These are phyloP conservation scores for Heliothis virescens DNA, from an alignment of 1,140 invertebrate species.

Conservation along the genomic window DNA sequence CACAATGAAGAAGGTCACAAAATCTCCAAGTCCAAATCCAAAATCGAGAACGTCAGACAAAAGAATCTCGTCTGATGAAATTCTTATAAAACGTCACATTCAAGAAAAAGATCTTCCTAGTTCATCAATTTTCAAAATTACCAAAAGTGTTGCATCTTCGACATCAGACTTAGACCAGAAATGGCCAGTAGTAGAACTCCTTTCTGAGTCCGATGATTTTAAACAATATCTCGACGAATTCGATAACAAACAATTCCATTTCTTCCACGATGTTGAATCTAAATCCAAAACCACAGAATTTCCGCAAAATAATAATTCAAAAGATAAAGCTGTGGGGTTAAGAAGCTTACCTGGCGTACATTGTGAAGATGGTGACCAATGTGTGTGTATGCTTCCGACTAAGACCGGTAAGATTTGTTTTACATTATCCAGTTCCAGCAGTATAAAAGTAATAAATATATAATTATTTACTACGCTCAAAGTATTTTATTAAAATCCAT, in stretches of 20 bases:
- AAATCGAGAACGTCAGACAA: conserved; percentile 74
- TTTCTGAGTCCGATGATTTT: conserved; percentile 49
- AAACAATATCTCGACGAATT: conserved; percentile 9
- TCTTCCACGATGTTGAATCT: conserved; percentile 7
- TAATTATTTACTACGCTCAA: too few relatives aligned
- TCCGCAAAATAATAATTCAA: conserved; percentile 31
- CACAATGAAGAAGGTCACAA: conserved; percentile 54
- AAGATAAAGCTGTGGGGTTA: conserved; percentile 63
- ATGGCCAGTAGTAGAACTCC: conserved; percentile 69
- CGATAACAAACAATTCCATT: background rate
- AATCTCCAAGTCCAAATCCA: conserved; percentile 60
- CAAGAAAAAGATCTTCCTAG: conserved; percentile 60
- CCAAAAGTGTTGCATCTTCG: conserved; percentile 63
- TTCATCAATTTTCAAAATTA: conserved; percentile 54
- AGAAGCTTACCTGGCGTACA: conserved; percentile 61
- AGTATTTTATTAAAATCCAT: too few relatives aligned
- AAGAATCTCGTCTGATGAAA: conserved; percentile 73
- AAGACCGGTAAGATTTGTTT: background rate
- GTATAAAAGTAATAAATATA: too few relatives aligned
- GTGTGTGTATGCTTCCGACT: background rate
- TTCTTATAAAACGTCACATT: conserved; percentile 71
- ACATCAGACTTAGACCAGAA: conserved; percentile 71
- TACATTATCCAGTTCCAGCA: too few relatives aligned
- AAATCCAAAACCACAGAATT: background rate
- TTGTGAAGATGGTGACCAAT: background rate